A percentile compares a stretch with the other conserved stretches of the same genome.
phyloP scores from a whole-genome alignment of 2,797 vertebrate genomes.

The Bufotes viridis region DNA sequence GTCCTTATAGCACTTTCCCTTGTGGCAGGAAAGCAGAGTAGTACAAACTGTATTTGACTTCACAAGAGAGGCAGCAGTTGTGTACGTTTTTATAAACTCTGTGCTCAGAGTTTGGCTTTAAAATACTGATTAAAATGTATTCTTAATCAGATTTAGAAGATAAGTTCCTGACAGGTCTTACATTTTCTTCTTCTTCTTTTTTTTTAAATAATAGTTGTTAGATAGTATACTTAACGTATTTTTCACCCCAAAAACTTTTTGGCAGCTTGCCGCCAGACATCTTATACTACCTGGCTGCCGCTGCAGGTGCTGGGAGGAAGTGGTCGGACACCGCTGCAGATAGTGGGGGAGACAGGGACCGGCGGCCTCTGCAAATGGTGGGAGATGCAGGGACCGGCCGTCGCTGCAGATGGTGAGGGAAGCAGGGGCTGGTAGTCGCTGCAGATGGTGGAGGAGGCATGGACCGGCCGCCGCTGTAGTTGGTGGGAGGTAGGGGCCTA shows the following conservation, averaged over 20 bases:
- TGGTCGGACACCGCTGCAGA: no score
- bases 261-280: no score
- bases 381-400: no score
- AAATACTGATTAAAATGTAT: conserved; percentile 13
- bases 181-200: background rate
- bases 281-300: no score
- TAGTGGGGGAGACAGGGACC: no score
- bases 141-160: background rate
- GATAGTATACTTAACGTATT: background rate
- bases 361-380: no score
- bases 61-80: conserved; percentile 22
- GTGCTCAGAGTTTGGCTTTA: background rate
- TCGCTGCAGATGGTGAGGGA: no score
- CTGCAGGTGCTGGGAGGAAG: no score
- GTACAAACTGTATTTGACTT: conserved; percentile 36
- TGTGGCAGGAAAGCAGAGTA: conserved; percentile 14
- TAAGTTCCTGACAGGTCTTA: background rate
- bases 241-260: no score
- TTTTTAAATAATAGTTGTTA: background rate
- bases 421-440: rapidly evolving
- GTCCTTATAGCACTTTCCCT: conserved; percentile 37
- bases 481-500: no score
- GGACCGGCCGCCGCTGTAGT: no score
- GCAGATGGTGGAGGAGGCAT: no score
- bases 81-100: conserved; percentile 15